Base-by-base conservation (phyloP, 2,797 vertebrate genomes). In the Melanotaenia pygmaea region DNA sequence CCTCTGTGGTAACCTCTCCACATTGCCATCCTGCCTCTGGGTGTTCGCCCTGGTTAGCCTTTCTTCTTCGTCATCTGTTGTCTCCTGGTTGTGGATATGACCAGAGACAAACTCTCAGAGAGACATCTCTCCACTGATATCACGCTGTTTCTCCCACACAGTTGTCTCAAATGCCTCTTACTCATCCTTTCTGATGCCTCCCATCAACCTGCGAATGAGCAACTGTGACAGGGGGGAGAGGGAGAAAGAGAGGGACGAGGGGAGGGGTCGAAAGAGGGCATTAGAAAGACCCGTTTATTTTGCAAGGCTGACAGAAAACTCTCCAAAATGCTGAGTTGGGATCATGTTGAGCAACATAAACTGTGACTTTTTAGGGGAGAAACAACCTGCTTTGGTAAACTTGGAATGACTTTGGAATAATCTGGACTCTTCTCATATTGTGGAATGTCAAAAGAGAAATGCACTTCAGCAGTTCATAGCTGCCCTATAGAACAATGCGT, bases 231-330 rank as follows among this genome's bases (percentile, higher is more conserved):
- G 82, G 70, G 70, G 72, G 75, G 73, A 83, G 76, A 80, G 68
- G 63, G 71, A 76, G 82, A 83, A 60, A 79, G 78, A 82, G 64
- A 64, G 72, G 59, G 65, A 79, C 50, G 75, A 86, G 84, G 67
- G 70, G 80, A 81, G 86, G 74, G 80, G 84, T 72, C n/a, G 40
- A 81, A 82, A 72, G 79, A 85, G 82, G 85, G 82, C 86, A 88
- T 84, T 80, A 89, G 70, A 90, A 83, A 84, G 91, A 86, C 77
- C 66, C 88, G 92, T 91, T 92, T 91, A 79, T 93, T 93, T 90
- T 93, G 91, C 93, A 93, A 91, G 89, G 88, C 81, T 86, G 88
- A 92, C 91, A 92, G 82, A 92, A 93, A 92, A 87, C 82, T 91
- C 82, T 63, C 35, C 35, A 47, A 91, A 91, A 86, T 79, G 88